Conservation (phyloP, 2,797 vertebrate species). For the Carcharodon carcharias region DNA sequence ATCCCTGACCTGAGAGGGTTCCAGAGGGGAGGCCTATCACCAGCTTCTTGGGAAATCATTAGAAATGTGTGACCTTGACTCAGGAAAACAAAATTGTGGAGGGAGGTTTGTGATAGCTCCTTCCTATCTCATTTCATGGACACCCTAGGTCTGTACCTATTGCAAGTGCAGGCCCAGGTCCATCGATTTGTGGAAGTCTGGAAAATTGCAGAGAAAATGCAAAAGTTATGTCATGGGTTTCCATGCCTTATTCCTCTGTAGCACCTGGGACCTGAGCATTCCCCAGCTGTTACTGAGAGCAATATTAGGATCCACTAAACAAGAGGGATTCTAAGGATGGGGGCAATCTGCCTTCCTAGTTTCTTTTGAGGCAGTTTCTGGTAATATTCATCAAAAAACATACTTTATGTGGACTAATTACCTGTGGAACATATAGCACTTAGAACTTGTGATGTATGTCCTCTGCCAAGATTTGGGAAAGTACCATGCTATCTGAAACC, state of each 20-base stretch:
- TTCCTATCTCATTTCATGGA: not conserved
- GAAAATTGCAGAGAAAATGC: not conserved
- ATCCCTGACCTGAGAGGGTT: not conserved
- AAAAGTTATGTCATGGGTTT: not conserved
- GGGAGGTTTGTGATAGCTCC: not conserved
- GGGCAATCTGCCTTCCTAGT: not conserved
- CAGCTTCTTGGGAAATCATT: not conserved
- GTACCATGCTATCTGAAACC: not conserved
- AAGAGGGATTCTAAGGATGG: not conserved
- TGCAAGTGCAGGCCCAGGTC: not conserved
- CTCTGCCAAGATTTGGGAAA: too few relatives aligned
- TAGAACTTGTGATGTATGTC: not conserved
- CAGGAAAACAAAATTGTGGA: not conserved
- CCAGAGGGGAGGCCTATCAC: not conserved
- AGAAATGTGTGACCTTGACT: not conserved
- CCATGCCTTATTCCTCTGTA: not conserved
- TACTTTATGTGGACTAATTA: not conserved
- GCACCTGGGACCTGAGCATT: not conserved
- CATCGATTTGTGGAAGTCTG: not conserved
- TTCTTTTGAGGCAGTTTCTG: not conserved
- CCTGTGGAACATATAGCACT: not conserved
- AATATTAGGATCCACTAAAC: not conserved
- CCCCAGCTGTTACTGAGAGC: not conserved
- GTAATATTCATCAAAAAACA: not conserved
- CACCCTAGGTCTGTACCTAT: not conserved